Base-by-base conservation (phyloP, 2,113 vertebrate genomes). In the Labeo catla region DNA sequence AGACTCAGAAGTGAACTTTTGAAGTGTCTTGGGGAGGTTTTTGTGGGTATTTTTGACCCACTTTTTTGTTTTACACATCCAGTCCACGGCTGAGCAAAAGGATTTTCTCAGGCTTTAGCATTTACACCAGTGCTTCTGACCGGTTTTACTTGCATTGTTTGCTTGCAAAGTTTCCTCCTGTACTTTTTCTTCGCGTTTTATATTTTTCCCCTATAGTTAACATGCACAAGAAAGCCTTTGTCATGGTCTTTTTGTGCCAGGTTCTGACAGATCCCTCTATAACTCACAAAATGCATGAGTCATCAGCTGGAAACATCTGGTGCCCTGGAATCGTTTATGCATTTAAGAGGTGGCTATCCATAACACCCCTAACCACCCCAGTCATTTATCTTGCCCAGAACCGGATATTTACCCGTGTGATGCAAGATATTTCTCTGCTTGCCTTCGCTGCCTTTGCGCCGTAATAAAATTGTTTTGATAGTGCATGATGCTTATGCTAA, bases 261-360 rank as follows among this genome's bases (percentile, higher is more conserved):
- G 66, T 34, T 49, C 61, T 52, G 47, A 82, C 63, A 52, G 16
- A 23, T 36, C 45, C 15, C 16, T 70, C 45, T 13, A 52, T 52
- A 19, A 68, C 23, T 6, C 2, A 11, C 9, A 82, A 36, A 82
- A 66, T 15, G 43, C 23, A 36, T 66, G 23, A 66, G 9, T 8
- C 61, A 70, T 82, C 80, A 70, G n/a, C n/a, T 36, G 80, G 80
- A 82, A 82, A 82, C 80, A 82, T 50, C 80, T 68, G 43, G 28
- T 36, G 23, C 45, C 28, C 63, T 66, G 15, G 45, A 82, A 70
- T 7, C 0, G 15, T 68, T 50, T 49, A 82, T 52, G 45, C 59
- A 34, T 47, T 49, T 81, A 21, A 81, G 3, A 34, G 10, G n/a
- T 50, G 80, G 43, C 61, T 34, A 66, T 68, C 16, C 45, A 68